Percentiles rank a stretch among this genome's conserved stretches.
Conservation (phyloP, 2,113 vertebrate genomes). For the Chaenogobius annularis region DNA sequence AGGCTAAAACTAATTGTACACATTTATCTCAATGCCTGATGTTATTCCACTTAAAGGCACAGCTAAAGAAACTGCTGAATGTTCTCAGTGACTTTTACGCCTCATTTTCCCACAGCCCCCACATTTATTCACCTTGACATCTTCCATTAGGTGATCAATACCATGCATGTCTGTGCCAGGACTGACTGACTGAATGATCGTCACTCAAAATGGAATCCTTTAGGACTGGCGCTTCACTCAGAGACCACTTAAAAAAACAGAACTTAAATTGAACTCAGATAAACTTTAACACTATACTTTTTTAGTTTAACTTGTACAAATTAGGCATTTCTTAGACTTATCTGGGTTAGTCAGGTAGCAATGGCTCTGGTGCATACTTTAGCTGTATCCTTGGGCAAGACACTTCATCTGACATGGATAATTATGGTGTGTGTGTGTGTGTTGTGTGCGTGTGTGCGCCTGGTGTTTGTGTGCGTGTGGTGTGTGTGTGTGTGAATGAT, state of each 20-base stretch:
- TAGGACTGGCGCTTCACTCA: not conserved
- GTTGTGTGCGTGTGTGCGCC: too few relatives aligned
- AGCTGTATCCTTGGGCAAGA: too few relatives aligned
- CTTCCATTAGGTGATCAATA: slow-evolving; percentile 11
- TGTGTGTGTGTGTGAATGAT: too few relatives aligned
- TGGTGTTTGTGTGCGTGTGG: too few relatives aligned
- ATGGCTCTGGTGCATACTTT: too few relatives aligned
- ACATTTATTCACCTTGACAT: slow-evolving; percentile 7
- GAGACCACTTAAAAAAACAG: not conserved
- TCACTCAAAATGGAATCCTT: not conserved
- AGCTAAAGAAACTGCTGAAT: too few relatives aligned
- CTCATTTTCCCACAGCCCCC: not conserved
- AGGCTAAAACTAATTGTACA: not conserved
- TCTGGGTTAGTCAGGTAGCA: too few relatives aligned
- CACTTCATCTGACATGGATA: too few relatives aligned
- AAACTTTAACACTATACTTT: too few relatives aligned
- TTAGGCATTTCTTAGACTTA: too few relatives aligned
- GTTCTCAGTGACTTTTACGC: not conserved
- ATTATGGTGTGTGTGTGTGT: too few relatives aligned
- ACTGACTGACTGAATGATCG: not conserved
- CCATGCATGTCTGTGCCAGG: not conserved
- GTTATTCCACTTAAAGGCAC: not conserved
- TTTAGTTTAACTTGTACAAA: too few relatives aligned
- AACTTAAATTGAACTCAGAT: not conserved
- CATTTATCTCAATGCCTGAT: not conserved